A percentile compares a stretch with the other conserved stretches of the same genome.
Conservation (phyloP, 2,113 vertebrate genomes). For the Anguilla japonica region DNA sequence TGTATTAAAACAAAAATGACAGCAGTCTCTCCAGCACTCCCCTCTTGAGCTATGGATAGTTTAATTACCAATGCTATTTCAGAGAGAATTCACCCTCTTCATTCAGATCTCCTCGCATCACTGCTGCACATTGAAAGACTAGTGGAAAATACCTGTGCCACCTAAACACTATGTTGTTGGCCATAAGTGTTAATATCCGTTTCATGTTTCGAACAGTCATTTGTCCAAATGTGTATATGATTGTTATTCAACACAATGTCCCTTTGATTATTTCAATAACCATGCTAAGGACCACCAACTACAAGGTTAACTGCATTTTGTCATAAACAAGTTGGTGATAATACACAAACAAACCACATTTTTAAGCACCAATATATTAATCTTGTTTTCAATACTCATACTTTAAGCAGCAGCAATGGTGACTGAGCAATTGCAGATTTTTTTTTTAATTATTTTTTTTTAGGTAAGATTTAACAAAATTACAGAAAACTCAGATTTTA, state of each 20-base stretch:
- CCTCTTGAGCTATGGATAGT: neutral
- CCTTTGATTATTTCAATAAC: neutral
- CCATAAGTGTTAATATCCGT: neutral
- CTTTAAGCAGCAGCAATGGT: neutral
- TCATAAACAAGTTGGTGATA: neutral
- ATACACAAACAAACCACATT: neutral
- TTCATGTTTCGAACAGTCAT: neutral
- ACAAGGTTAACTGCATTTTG: neutral
- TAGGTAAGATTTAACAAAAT: neutral
- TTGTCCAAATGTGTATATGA: neutral
- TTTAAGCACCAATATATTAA: too few species aligned
- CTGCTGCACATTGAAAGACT: neutral
- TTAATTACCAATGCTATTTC: neutral
- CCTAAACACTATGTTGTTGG: neutral
- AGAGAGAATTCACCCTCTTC: neutral
- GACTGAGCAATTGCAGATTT: neutral
- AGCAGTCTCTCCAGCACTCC: neutral
- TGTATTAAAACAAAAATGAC: neutral
- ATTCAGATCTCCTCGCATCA: neutral
- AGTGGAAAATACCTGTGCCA: neutral
- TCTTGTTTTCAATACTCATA: too few species aligned
- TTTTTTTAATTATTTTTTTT: neutral
- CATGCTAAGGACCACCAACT: neutral
- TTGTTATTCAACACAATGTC: neutral
- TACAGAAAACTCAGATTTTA: neutral